Conservation (phyloP, 2,888 invertebrate species). For the Apamea sordens region DNA sequence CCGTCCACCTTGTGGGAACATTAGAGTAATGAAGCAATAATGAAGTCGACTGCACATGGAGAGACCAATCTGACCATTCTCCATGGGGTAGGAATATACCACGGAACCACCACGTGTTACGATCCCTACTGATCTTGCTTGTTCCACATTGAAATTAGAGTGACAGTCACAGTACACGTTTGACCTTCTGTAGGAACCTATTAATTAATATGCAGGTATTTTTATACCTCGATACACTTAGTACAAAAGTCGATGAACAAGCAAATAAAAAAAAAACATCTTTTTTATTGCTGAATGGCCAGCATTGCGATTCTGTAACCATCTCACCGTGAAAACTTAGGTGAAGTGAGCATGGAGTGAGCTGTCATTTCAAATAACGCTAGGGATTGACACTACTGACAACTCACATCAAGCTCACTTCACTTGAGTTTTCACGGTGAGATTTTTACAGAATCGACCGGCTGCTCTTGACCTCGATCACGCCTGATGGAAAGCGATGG, state of each 20-base stretch:
- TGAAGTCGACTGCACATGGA: background rate
- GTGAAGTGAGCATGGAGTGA: no score
- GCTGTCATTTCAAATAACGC: no score
- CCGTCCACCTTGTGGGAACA: no score
- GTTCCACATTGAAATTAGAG: background rate
- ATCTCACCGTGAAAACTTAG: no score
- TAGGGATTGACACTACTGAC: no score
- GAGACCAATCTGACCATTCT: background rate
- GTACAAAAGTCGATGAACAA: slow-evolving; percentile 27
- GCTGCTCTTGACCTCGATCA: background rate
- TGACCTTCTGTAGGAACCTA: slow-evolving; percentile 27
- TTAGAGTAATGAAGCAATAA: background rate
- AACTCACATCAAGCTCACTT: no score
- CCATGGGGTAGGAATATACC: background rate
- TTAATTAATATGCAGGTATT: slow-evolving; percentile 54
- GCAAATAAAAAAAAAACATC: slow-evolving; percentile 2
- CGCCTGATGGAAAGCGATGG: no score
- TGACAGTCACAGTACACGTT: background rate
- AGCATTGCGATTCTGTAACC: no score
- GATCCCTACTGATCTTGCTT: background rate
- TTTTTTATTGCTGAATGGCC: background rate
- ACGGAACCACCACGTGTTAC: background rate
- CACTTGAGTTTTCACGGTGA: no score
- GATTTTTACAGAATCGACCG: no score
- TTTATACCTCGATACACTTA: slow-evolving; percentile 41